Evolutionary conservation across 2,113 vertebrate genomes (phyloP).

Genomic region (Aegithalos caudatus): DNA sequence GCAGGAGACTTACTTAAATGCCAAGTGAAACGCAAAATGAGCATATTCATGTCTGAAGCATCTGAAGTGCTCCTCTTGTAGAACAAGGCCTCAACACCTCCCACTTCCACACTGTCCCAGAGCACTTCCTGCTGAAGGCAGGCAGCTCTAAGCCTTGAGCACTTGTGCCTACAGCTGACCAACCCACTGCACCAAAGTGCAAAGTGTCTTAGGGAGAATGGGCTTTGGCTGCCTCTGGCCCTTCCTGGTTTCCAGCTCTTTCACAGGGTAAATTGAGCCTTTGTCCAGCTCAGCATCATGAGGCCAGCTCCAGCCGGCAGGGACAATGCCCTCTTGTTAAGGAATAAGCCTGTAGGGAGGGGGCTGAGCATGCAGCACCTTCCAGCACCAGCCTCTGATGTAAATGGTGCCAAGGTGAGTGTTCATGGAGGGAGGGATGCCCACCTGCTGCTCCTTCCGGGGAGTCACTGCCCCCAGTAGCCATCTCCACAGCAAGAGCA

Average conservation of each 20-base stretch:
- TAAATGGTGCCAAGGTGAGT: background rate
- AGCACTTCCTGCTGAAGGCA: background rate
- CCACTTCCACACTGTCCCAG: background rate
- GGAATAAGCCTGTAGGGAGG: background rate
- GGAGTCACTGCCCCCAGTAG: background rate
- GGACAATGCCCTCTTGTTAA: slow-evolving; percentile 27
- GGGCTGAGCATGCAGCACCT: background rate
- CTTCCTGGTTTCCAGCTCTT: slow-evolving; percentile 6
- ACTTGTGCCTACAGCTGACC: background rate
- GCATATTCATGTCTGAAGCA: background rate
- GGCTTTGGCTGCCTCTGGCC: background rate
- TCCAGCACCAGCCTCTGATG: background rate
- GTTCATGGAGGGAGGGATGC: background rate
- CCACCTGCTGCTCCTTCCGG: background rate
- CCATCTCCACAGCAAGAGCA: background rate
- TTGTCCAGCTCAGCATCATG: slow-evolving; percentile 25
- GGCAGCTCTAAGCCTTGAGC: background rate
- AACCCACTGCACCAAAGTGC: background rate
- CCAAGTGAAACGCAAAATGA: background rate
- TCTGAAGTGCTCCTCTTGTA: background rate
- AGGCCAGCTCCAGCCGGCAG: background rate
- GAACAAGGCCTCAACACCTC: background rate
- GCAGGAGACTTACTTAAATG: background rate
- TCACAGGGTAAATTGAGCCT: background rate
- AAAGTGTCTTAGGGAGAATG: background rate